Evolutionary conservation across 1,140 invertebrate species (phyloP), one percentile per base, ranked within the genome.

Genomic region (Arctopsyche grandis): DNA sequence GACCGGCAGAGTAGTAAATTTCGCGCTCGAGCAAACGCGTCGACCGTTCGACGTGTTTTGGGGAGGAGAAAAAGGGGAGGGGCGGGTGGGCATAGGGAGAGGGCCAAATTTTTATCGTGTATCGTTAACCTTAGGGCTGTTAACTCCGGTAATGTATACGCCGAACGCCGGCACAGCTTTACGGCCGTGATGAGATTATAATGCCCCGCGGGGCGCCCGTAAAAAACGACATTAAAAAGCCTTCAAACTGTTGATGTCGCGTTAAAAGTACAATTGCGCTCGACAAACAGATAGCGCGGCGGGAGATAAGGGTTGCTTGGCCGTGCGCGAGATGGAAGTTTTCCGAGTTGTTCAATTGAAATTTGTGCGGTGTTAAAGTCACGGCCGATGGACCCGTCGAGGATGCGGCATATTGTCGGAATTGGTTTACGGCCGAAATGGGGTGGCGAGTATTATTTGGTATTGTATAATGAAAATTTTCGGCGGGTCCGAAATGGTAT

Each of bases 41-140:
- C 56, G 56, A 9, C 56, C 56, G 21, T 60, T 60, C 56, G 56
- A 19, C 63, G 24, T 66, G 14, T 66, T 22, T 19, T 9, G 21
- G 63, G 1, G 14, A n/a, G n/a, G n/a, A n/a, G n/a, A n/a, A n/a
- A n/a, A n/a, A n/a, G n/a, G n/a, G n/a, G n/a, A n/a, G n/a, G n/a
- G n/a, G n/a, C n/a, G n/a, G n/a, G n/a, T n/a, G n/a, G n/a, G n/a
- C n/a, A n/a, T n/a, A n/a, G n/a, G n/a, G n/a, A n/a, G n/a, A 0
- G 12, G 22, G 21, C 21, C 63, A 74, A 74, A 74, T 74, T 74
- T 74, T 74, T 74, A 74, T 74, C 71, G 71, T 56, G 48, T 74
- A 74, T 74, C 71, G 71, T 74, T 74, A 74, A 74, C 71, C 71
- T 74, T 74, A 56, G 71, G 44, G 71, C 44, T 48, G 71, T 74